phyloP scores from a whole-genome alignment of 1,140 invertebrate genomes.

The Drosophila takahashii region DNA sequence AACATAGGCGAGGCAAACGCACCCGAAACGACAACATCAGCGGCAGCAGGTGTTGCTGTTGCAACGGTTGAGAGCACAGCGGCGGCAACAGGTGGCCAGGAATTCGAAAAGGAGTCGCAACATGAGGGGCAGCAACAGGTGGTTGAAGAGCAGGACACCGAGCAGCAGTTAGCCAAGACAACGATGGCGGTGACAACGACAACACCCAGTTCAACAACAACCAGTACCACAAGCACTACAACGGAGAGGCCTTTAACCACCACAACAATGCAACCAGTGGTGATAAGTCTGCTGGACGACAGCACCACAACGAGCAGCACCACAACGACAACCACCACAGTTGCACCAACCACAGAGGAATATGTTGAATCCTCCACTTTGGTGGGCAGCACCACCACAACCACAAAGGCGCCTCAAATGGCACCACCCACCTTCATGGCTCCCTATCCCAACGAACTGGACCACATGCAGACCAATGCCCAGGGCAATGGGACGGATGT shows the following conservation, averaged over 20 bases:
- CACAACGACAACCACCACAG: slow-evolving; percentile 24
- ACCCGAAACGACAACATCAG: slow-evolving; percentile 12
- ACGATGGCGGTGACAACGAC: slow-evolving; percentile 49
- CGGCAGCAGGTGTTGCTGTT: slow-evolving; percentile 21
- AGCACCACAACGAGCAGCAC: slow-evolving; percentile 42
- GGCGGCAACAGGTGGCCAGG: slow-evolving; percentile 37
- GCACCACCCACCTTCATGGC: slow-evolving; percentile 15
- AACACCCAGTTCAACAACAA: slow-evolving; percentile 12
- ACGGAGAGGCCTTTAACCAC: slow-evolving; percentile 20
- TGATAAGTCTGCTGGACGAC: slow-evolving; percentile 67
- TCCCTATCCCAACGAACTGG: slow-evolving; percentile 50
- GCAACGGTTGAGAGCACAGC: slow-evolving; percentile 26
- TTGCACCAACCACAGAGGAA: slow-evolving; percentile 14
- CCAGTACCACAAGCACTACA: slow-evolving; percentile 19
- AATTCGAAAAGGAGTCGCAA: slow-evolving; percentile 26
- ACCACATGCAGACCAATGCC: slow-evolving; percentile 55
- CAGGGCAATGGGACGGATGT: slow-evolving; percentile 70
- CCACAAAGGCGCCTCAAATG: slow-evolving; percentile 1
- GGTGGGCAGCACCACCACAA: slow-evolving; percentile 29
- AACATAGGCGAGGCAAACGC: slow-evolving; percentile 55
- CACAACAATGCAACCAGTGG: slow-evolving; percentile 53
- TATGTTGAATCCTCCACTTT: slow-evolving; percentile 2
- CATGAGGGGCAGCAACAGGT: slow-evolving; percentile 41
- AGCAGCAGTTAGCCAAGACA: slow-evolving; percentile 43
- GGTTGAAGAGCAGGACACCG: slow-evolving; percentile 26